Percentiles rank a stretch among this genome's conserved stretches.
phyloP scores from a whole-genome alignment of 2,888 invertebrate genomes.

The Tyria jacobaeae region DNA sequence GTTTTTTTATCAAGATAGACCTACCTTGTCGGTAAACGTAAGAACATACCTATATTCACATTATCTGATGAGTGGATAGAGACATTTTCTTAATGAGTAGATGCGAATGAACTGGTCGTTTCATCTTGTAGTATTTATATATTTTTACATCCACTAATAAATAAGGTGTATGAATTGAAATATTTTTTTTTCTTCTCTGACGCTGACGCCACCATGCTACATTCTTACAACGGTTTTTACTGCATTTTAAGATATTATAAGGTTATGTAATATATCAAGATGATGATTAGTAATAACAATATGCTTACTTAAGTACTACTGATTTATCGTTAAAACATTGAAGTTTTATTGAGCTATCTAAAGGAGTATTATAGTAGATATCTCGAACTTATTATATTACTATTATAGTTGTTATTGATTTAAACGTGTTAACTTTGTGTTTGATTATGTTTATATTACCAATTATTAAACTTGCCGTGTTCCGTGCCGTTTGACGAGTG shows the following conservation, averaged over 20 bases:
- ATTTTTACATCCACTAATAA: constrained; percentile 30
- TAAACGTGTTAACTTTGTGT: neutral
- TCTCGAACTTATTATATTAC: neutral
- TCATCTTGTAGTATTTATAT: constrained; percentile 31
- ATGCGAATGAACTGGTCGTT: constrained; percentile 34
- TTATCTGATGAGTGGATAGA: constrained; percentile 53
- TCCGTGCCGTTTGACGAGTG: too few species aligned
- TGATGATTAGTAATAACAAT: constrained; percentile 20
- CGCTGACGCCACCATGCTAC: neutral
- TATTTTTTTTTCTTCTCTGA: constrained; percentile 16
- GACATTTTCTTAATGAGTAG: constrained; percentile 44
- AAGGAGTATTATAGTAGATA: constrained; percentile 8
- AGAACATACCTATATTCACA: constrained; percentile 52
- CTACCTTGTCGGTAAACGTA: constrained; percentile 44
- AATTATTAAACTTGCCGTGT: too few species aligned
- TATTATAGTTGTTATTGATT: neutral
- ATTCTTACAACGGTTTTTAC: constrained; percentile 10
- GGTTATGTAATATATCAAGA: constrained; percentile 20
- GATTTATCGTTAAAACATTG: constrained; percentile 9
- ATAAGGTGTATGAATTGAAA: constrained; percentile 27
- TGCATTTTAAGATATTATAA: constrained; percentile 20
- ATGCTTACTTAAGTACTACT: too few species aligned
- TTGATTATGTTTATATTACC: neutral
- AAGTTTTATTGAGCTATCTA: constrained; percentile 13
- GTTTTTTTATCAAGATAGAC: constrained; percentile 58